Conservation (phyloP, 1,140 invertebrate genomes). For the Ruditapes philippinarum region DNA sequence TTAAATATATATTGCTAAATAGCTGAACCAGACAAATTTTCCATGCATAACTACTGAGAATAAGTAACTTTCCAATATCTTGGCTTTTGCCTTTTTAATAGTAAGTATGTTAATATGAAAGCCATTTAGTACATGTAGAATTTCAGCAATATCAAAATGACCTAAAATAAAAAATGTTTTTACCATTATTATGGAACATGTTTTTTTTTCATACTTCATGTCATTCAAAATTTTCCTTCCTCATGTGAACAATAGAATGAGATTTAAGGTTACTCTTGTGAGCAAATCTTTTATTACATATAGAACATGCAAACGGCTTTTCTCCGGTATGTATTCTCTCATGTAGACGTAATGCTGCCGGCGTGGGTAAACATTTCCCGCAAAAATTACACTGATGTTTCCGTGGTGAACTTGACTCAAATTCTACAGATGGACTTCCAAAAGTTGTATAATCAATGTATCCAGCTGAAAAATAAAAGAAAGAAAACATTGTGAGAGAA, state of each 20-base stretch:
- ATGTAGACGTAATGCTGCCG: neutral
- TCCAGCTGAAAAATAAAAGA: neutral
- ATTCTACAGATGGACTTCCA: neutral
- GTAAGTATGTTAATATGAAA: no score
- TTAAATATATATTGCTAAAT: no score
- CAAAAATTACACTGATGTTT: slow-evolving; percentile 36
- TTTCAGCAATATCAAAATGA: no score
- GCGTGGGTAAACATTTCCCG: neutral
- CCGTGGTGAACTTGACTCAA: neutral
- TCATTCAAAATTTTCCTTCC: neutral
- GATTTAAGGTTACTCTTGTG: slow-evolving; percentile 13
- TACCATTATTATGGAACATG: no score
- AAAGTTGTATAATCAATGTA: neutral
- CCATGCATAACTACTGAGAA: no score
- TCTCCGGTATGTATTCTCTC: slow-evolving; percentile 51
- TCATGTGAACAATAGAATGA: neutral
- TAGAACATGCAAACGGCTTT: slow-evolving; percentile 5
- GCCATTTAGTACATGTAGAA: no score
- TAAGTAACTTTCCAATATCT: no score
- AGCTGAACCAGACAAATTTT: no score
- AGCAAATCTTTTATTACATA: slow-evolving; percentile 15
- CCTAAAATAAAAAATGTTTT: no score
- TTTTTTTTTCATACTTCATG: no score
- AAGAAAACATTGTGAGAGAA: neutral
- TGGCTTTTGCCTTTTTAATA: no score